Conservation (phyloP, 2,888 invertebrate species). For the Urechis unicinctus region DNA sequence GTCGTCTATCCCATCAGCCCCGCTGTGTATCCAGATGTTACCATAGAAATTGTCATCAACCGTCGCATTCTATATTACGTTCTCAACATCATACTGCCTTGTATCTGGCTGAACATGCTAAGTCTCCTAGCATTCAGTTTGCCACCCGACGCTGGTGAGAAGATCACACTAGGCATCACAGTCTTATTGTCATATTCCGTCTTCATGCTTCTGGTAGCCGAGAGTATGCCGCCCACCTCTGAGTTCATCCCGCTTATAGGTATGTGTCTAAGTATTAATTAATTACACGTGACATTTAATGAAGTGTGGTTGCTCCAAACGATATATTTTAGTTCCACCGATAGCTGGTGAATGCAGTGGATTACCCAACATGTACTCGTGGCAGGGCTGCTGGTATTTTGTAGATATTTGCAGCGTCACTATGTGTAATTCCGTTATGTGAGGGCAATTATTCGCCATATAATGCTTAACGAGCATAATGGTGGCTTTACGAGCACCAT, state of each 20-base stretch:
- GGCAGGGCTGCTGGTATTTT: no score
- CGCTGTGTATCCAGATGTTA: constrained; percentile 45
- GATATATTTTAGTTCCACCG: not conserved
- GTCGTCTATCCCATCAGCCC: constrained; percentile 39
- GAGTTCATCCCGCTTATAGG: constrained; percentile 54
- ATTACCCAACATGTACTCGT: no score
- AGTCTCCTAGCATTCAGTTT: constrained; percentile 52
- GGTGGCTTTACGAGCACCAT: no score
- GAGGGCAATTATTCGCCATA: no score
- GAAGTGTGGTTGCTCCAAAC: not conserved
- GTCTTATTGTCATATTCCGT: constrained; percentile 53
- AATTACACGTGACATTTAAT: not conserved
- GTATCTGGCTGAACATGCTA: constrained; percentile 51
- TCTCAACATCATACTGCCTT: constrained; percentile 51
- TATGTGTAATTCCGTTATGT: no score
- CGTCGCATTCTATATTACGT: constrained; percentile 50
- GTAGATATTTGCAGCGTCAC: no score
- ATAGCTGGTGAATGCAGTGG: no score
- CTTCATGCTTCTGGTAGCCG: constrained; percentile 52
- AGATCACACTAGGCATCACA: constrained; percentile 53
- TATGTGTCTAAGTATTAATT: constrained; percentile 22
- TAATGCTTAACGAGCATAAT: no score
- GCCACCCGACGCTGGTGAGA: constrained; percentile 52
- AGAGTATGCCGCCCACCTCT: constrained; percentile 54
- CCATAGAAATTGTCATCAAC: constrained; percentile 52